Percentiles rank a stretch among this genome's conserved stretches.
Evolutionary conservation across 2,113 vertebrate genomes (phyloP).

Genomic region (Takifugu flavidus): DNA sequence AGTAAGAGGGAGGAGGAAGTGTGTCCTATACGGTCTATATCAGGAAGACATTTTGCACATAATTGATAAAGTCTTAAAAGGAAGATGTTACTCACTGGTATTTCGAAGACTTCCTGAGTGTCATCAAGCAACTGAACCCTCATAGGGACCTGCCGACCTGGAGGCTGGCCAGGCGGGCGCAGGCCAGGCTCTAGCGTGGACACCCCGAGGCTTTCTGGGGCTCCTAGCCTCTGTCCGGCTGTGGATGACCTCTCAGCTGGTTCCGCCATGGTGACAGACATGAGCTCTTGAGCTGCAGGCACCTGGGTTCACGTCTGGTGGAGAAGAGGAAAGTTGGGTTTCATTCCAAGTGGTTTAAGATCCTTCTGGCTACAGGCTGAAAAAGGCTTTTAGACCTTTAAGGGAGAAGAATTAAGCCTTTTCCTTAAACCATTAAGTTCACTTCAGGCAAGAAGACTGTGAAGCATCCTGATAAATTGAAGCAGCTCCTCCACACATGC

Average conservation of each 20-base stretch:
- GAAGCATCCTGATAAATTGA: too few relatives aligned
- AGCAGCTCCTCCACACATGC: background rate
- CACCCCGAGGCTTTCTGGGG: slow-evolving; percentile 87
- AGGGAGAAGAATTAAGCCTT: background rate
- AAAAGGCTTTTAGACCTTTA: slow-evolving; percentile 4
- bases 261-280: slow-evolving; percentile 82
- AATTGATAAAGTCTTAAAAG: too few relatives aligned
- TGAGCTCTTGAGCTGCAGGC: slow-evolving; percentile 28
- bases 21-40: too few relatives aligned
- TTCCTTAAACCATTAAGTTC: slow-evolving; percentile 6
- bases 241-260: slow-evolving; percentile 81
- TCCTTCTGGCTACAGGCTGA: slow-evolving; percentile 1
- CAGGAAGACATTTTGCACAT: too few relatives aligned
- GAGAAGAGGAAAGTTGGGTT: slow-evolving; percentile 1
- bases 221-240: slow-evolving; percentile 86
- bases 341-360: background rate
- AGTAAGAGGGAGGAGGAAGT: too few relatives aligned
- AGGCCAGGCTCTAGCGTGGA: slow-evolving; percentile 91
- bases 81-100: slow-evolving; percentile 80
- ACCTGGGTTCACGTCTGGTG: slow-evolving; percentile 42
- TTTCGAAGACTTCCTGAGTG: slow-evolving; percentile 89
- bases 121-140: slow-evolving; percentile 95
- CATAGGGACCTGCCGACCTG: slow-evolving; percentile 85
- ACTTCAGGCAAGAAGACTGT: slow-evolving; percentile 4
- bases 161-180: slow-evolving; percentile 78